A percentile compares a stretch with the other conserved stretches of the same genome.
Conservation (phyloP, 2,888 invertebrate genomes). For the Acheta domesticus region DNA sequence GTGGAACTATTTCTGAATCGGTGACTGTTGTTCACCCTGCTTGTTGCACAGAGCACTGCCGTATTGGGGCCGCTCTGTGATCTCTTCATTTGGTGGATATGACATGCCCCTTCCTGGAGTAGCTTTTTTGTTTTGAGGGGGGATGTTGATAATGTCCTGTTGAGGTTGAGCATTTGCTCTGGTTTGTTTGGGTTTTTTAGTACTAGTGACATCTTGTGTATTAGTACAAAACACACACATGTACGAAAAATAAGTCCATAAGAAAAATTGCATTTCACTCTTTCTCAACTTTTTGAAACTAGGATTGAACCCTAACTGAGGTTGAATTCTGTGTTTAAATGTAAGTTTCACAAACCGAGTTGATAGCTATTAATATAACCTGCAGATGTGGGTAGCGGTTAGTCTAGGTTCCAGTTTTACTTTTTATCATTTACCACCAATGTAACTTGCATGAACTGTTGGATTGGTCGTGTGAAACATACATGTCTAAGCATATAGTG, state of each 20-base stretch:
- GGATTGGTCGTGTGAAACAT: slow-evolving; percentile 18
- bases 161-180: not conserved
- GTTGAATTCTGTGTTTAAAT: slow-evolving; percentile 9
- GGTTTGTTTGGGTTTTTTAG: slow-evolving; percentile 1
- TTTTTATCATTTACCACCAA: slow-evolving; percentile 2
- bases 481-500: not conserved
- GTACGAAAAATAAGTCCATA: not conserved
- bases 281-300: slow-evolving; percentile 1
- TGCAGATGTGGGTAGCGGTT: not conserved
- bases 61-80: not conserved
- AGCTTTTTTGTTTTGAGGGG: not conserved
- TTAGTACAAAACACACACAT: slow-evolving; percentile 27
- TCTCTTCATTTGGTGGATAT: not conserved
- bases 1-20: not conserved
- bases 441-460: slow-evolving; percentile 1
- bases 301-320: not conserved
- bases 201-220: slow-evolving; percentile 25
- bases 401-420: slow-evolving; percentile 2
- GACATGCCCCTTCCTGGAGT: no score
- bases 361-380: slow-evolving; percentile 1
- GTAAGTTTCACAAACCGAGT: not conserved
- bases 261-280: slow-evolving; percentile 18
- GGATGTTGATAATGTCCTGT: not conserved
- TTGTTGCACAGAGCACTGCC: not conserved
- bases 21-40: not conserved